phyloP scores from a whole-genome alignment of 2,113 vertebrate species.

The Peucedramus taeniatus region DNA sequence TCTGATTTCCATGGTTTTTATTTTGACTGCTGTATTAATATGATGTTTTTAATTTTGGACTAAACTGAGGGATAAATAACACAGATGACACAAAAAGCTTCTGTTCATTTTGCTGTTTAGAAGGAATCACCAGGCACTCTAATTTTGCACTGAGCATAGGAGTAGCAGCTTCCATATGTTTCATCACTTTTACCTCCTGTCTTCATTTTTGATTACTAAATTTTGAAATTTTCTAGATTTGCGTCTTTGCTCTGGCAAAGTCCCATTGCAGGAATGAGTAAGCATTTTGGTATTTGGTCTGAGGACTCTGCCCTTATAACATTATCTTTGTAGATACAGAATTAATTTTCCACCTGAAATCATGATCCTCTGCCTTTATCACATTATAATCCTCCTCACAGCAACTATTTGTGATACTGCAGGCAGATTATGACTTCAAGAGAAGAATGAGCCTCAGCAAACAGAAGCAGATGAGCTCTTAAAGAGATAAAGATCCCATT shows the following conservation, averaged over 20 bases:
- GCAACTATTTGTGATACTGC: conserved; percentile 24
- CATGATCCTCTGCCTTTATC: conserved; percentile 22
- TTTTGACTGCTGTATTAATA: background rate
- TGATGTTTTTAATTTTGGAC: background rate
- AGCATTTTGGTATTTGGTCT: background rate
- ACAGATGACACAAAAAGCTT: background rate
- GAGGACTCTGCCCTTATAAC: background rate
- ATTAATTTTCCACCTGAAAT: conserved; percentile 50
- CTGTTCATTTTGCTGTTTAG: background rate
- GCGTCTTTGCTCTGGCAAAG: background rate
- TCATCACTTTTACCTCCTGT: background rate
- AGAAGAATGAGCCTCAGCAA: conserved; percentile 29
- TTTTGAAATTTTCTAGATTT: background rate
- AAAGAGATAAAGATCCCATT: conserved; percentile 48
- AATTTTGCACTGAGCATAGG: background rate
- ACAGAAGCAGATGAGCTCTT: conserved; percentile 52
- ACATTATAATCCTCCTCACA: conserved; percentile 46
- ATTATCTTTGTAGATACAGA: background rate
- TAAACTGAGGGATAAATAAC: background rate
- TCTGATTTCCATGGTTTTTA: background rate
- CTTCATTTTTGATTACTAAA: background rate
- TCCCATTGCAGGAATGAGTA: conserved; percentile 1
- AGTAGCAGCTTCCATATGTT: background rate
- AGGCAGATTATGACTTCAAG: conserved; percentile 61
- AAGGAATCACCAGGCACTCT: background rate